A percentile compares a stretch with the other conserved stretches of the same genome.
These are phyloP conservation scores for Etia nguti DNA, from an alignment of 2,113 vertebrate species.

Conservation along the genomic window DNA sequence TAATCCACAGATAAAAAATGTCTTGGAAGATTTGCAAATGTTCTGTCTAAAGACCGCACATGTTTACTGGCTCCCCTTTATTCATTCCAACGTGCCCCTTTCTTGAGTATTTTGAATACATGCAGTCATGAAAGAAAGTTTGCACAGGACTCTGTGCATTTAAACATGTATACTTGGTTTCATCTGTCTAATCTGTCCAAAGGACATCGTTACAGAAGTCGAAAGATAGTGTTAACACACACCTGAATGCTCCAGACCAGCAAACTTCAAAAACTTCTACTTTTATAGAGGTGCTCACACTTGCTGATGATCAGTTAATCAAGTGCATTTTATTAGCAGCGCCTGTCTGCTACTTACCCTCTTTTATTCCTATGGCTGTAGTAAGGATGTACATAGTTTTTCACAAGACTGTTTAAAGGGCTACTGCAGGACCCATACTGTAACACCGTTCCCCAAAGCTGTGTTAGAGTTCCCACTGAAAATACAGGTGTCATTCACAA, in stretches of 20 bases:
- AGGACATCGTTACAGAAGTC: background rate
- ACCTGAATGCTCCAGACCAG: background rate
- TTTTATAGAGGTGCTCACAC: background rate
- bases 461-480: background rate
- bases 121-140: background rate
- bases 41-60: background rate
- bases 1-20: conserved; percentile 37
- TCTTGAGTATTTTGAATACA: background rate
- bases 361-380: background rate
- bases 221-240: background rate
- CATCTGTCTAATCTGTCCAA: background rate
- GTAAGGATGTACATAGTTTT: background rate
- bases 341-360: background rate
- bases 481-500: background rate
- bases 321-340: background rate
- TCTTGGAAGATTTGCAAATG: background rate
- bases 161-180: background rate
- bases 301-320: background rate
- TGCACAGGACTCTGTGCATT: background rate
- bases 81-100: background rate
- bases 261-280: accelerated
- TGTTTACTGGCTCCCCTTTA: conserved; percentile 3
- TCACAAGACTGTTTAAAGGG: background rate
- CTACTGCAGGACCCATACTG: background rate
- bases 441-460: background rate